Evolutionary conservation across 2,888 invertebrate species (phyloP).

Genomic region (Nudaria mundana): DNA sequence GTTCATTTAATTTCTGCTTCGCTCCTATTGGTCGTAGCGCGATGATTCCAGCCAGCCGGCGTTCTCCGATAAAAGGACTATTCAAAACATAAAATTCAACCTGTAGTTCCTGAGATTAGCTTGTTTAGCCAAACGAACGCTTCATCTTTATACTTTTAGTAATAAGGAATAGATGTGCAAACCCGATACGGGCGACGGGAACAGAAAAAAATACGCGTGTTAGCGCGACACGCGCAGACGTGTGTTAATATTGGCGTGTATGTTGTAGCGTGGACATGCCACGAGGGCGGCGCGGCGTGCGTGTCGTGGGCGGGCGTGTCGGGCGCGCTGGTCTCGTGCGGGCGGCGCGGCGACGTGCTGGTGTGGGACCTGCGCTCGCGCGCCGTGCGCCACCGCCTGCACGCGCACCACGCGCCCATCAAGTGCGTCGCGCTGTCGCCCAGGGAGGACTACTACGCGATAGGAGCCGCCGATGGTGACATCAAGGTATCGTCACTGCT

Average conservation of each 20-base stretch:
- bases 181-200: too few relatives aligned
- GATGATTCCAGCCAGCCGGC: too few relatives aligned
- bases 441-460: conserved; percentile 97
- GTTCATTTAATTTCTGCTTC: too few relatives aligned
- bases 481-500: conserved; percentile 87
- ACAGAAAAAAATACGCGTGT: too few relatives aligned
- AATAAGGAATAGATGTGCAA: too few relatives aligned
- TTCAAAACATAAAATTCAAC: too few relatives aligned
- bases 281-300: conserved; percentile 96
- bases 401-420: conserved; percentile 96
- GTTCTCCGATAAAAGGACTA: too few relatives aligned
- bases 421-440: conserved; percentile 97
- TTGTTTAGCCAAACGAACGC: too few relatives aligned
- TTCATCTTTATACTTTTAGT: too few relatives aligned
- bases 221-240: too few relatives aligned
- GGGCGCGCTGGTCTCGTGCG: conserved; percentile 96
- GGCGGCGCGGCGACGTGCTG: conserved; percentile 97
- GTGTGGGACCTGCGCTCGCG: conserved; percentile 97
- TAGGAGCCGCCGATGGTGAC: conserved; percentile 96
- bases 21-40: too few relatives aligned
- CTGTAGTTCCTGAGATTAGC: too few relatives aligned
- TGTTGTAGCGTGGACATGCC: conserved; percentile 91
- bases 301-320: conserved; percentile 95
- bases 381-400: conserved; percentile 89
- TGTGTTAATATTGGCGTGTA: neutral